phyloP scores from a whole-genome alignment of 2,797 vertebrate species.

The Scleropages formosus region DNA sequence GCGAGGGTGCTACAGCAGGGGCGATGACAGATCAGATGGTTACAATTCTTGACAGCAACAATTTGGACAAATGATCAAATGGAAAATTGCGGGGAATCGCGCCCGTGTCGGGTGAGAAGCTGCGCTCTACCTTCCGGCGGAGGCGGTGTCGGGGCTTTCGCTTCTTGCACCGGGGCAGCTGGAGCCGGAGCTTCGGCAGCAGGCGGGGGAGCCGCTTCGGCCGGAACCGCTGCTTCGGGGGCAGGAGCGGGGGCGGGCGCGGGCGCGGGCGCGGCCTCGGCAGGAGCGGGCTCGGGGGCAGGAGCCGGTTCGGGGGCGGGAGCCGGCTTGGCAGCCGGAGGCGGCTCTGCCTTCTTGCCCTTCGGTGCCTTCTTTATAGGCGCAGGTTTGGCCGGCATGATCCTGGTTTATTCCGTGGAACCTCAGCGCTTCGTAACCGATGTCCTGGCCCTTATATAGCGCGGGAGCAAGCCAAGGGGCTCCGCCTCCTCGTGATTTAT shows the following conservation, averaged over 20 bases:
- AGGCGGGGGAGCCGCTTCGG: conserved; percentile 33
- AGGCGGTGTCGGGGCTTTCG: background rate
- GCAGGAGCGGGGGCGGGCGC: accelerated
- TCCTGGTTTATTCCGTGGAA: conserved; percentile 41
- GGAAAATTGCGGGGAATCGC: too few species aligned
- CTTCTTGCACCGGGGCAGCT: conserved; percentile 25
- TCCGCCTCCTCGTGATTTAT: conserved; percentile 53
- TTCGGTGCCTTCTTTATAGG: conserved; percentile 58
- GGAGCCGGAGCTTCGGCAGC: conserved; percentile 38
- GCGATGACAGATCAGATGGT: too few species aligned
- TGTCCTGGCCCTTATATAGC: conserved; percentile 57
- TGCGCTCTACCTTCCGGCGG: conserved; percentile 23
- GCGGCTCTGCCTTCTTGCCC: conserved; percentile 55
- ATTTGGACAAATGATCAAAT: too few species aligned
- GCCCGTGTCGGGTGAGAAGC: too few species aligned
- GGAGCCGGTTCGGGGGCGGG: conserved; percentile 35
- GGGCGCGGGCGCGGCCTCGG: conserved; percentile 22
- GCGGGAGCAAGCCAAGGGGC: conserved; percentile 30
- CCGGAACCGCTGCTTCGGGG: background rate
- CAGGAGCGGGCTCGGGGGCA: conserved; percentile 26
- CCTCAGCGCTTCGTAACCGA: conserved; percentile 26
- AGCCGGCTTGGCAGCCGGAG: conserved; percentile 42
- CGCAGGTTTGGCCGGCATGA: conserved; percentile 80
- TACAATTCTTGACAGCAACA: too few species aligned
- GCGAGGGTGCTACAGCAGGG: too few species aligned